Evolutionary conservation across 2,888 invertebrate species (phyloP).

Genomic region (Dynastes hyllus): DNA sequence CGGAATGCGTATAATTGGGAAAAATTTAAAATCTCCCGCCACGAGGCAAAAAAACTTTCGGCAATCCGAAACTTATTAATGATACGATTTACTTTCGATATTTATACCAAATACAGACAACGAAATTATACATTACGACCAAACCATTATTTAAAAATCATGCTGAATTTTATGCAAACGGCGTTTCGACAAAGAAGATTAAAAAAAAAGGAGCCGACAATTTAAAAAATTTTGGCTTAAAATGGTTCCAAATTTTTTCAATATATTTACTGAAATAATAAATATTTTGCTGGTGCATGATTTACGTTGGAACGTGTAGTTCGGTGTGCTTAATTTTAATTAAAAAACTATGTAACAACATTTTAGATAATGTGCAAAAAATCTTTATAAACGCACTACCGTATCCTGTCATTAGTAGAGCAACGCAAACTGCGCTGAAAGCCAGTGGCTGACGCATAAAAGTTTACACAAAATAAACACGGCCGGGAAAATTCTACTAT

Average conservation of each 20-base stretch:
- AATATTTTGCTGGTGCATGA: slow-evolving; percentile 4
- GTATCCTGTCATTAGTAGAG: too few relatives aligned
- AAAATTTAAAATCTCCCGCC: slow-evolving; percentile 25
- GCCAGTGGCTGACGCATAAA: too few relatives aligned
- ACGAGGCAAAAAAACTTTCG: slow-evolving; percentile 35
- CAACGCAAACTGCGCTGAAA: too few relatives aligned
- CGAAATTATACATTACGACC: slow-evolving; percentile 35
- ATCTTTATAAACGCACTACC: too few relatives aligned
- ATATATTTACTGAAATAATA: slow-evolving; percentile 22
- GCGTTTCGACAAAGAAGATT: not conserved
- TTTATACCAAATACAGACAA: slow-evolving; percentile 44
- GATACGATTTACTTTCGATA: slow-evolving; percentile 41
- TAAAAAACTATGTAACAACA: too few relatives aligned
- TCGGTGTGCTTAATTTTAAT: slow-evolving; percentile 9
- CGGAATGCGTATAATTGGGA: slow-evolving; percentile 38
- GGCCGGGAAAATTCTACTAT: too few relatives aligned
- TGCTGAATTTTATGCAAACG: slow-evolving; percentile 27
- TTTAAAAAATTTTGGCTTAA: slow-evolving; percentile 31
- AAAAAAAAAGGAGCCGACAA: not conserved
- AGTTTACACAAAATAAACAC: too few relatives aligned
- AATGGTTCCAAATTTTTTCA: slow-evolving; percentile 15
- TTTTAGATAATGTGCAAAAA: not conserved
- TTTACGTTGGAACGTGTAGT: slow-evolving; percentile 11
- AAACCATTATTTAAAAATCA: slow-evolving; percentile 28
- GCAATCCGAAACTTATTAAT: slow-evolving; percentile 37